These are phyloP conservation scores for Metridium senile DNA, from an alignment of 92 coral and sea anemone genomes.

Conservation along the genomic window DNA sequence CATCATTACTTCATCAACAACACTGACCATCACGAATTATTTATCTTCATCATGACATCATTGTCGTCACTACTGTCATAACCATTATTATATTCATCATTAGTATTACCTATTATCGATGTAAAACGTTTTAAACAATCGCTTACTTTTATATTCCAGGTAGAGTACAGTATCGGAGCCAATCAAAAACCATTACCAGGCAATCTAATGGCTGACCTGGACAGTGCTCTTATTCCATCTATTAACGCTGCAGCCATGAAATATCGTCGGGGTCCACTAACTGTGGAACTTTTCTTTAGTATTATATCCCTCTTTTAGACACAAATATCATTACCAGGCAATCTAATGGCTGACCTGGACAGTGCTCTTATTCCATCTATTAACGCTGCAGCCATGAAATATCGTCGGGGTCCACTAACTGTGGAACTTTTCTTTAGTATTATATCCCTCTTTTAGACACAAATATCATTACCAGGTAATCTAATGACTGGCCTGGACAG, in stretches of 20 bases:
- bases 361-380: too few relatives aligned
- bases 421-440: constrained; percentile 71
- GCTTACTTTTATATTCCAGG: constrained; percentile 51
- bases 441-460: not conserved
- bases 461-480: not conserved
- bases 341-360: too few relatives aligned
- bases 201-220: constrained; percentile 78
- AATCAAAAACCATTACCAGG: constrained; percentile 69
- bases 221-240: constrained; percentile 83
- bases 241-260: constrained; percentile 80
- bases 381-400: constrained; percentile 72
- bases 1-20: not conserved
- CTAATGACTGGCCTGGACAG: not conserved
- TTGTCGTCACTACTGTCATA: not conserved
- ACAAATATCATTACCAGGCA: too few relatives aligned
- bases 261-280: constrained; percentile 64
- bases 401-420: constrained; percentile 62
- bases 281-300: constrained; percentile 70
- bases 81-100: not conserved
- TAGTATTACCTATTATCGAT: not conserved
- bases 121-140: too few relatives aligned
- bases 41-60: not conserved
- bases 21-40: not conserved
- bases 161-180: constrained; percentile 85
- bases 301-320: constrained; percentile 59